Percentiles rank a stretch among this genome's conserved stretches.
Evolutionary conservation across 2,113 vertebrate species (phyloP).

Genomic region (Pollimyrus isidori): DNA sequence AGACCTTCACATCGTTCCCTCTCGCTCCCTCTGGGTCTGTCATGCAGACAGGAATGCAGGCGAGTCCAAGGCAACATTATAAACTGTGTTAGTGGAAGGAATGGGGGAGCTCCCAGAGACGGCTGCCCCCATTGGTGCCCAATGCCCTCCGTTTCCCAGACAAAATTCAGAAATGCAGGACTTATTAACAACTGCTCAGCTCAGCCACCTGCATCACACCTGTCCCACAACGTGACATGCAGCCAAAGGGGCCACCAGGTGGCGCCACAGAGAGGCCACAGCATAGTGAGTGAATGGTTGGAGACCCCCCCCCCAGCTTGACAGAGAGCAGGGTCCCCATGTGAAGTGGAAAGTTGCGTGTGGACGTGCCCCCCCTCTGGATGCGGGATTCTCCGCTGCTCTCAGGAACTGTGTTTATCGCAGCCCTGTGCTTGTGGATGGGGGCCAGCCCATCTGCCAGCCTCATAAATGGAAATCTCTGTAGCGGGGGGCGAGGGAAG

Average conservation of each 20-base stretch:
- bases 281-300: background rate
- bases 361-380: background rate
- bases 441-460: slow-evolving; percentile 16
- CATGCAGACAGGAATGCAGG: slow-evolving; percentile 33
- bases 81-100: slow-evolving; percentile 34
- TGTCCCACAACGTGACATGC: background rate
- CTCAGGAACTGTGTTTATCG: slow-evolving; percentile 24
- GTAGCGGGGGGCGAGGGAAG: slow-evolving; percentile 2
- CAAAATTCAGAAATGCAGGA: background rate
- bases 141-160: background rate
- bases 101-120: slow-evolving; percentile 29
- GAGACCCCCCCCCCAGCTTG: background rate
- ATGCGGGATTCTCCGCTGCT: background rate
- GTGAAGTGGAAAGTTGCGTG: slow-evolving; percentile 14
- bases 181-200: background rate
- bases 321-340: background rate
- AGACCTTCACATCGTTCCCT: slow-evolving; percentile 16
- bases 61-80: slow-evolving; percentile 35
- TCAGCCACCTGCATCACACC: too few species aligned
- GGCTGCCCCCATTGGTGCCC: background rate
- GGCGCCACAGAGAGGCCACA: background rate
- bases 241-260: background rate
- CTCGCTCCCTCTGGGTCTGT: background rate
- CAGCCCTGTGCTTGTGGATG: background rate
- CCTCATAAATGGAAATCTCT: slow-evolving; percentile 36